These are phyloP conservation scores for Macroglossus sobrinus DNA, from an alignment of 2,113 vertebrate species.

Conservation along the genomic window DNA sequence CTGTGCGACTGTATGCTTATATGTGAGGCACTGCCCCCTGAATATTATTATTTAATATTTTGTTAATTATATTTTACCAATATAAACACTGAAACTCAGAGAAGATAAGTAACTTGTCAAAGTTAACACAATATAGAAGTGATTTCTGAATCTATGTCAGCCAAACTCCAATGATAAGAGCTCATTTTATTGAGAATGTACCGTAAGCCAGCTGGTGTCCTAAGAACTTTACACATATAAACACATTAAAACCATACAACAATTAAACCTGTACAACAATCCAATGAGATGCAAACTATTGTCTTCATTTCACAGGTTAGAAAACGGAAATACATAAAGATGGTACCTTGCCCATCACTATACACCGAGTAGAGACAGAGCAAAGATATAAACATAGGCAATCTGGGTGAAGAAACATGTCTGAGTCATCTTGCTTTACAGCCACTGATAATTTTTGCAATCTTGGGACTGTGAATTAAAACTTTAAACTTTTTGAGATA, in stretches of 20 bases:
- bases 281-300: neutral
- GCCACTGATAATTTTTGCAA: neutral
- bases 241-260: neutral
- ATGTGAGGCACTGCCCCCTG: accelerated
- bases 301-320: neutral
- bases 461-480: neutral
- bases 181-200: neutral
- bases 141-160: neutral
- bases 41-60: neutral
- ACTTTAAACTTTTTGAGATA: neutral
- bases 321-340: neutral
- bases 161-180: neutral
- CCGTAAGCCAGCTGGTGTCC: neutral
- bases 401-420: neutral
- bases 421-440: neutral
- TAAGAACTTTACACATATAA: neutral
- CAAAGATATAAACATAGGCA: neutral
- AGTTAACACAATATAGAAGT: neutral
- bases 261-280: neutral
- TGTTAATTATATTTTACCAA: neutral
- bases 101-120: neutral
- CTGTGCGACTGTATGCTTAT: neutral
- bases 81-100: neutral
- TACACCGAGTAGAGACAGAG: neutral
- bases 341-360: neutral